Conservation (phyloP, 2,797 vertebrate genomes). For the Alauda arvensis region DNA sequence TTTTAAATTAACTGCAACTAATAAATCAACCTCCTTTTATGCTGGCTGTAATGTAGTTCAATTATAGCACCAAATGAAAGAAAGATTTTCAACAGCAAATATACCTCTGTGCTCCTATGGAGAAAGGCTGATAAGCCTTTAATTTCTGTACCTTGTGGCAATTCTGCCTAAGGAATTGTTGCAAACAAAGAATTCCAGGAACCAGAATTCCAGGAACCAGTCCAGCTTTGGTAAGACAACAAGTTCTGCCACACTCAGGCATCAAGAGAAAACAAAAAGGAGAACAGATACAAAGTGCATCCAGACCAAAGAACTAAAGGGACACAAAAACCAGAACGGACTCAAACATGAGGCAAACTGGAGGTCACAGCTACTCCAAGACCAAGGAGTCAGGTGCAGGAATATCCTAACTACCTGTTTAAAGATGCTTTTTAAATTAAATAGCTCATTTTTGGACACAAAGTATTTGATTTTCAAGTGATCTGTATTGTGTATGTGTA, state of each 20-base stretch:
- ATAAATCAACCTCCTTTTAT: conserved; percentile 1
- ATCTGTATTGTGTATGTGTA: not conserved
- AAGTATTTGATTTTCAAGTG: not conserved
- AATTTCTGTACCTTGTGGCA: not conserved
- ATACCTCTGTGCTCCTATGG: not conserved
- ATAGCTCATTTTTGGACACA: not conserved
- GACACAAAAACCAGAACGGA: not conserved
- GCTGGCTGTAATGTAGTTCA: not conserved
- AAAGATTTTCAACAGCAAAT: not conserved
- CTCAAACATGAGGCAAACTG: not conserved
- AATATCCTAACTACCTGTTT: not conserved
- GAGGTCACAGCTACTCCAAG: not conserved
- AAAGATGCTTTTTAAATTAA: not conserved
- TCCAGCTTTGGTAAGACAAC: not conserved
- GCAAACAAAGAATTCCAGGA: not conserved
- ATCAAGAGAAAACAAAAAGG: not conserved
- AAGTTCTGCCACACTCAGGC: not conserved
- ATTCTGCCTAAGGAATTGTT: not conserved
- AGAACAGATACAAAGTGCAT: not conserved
- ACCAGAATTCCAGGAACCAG: not conserved
- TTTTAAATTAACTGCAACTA: not conserved
- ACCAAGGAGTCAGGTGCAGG: not conserved
- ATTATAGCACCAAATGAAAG: not conserved
- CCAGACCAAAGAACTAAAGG: not conserved
- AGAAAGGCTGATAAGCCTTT: not conserved